These are phyloP conservation scores for Boleophthalmus pectinirostris DNA, from an alignment of 2,113 vertebrate species.

Conservation along the genomic window DNA sequence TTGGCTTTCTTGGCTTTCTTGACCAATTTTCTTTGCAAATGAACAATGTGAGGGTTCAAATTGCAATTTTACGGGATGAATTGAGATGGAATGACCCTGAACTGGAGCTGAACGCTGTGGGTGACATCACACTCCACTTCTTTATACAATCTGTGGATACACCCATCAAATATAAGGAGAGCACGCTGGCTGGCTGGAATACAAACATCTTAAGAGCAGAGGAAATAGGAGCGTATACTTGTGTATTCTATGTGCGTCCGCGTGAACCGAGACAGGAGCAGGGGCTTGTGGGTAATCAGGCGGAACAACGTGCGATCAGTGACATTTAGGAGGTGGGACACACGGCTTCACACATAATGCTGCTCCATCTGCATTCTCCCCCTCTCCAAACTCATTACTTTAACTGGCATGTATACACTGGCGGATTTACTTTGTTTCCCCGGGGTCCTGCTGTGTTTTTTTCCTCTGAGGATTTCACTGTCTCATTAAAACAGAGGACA, in stretches of 20 bases:
- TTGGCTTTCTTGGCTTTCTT: too few species aligned
- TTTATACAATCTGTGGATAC: background rate
- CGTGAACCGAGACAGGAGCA: background rate
- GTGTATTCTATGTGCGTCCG: background rate
- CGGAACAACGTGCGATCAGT: background rate
- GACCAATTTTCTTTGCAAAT: too few species aligned
- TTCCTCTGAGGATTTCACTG: background rate
- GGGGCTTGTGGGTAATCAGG: background rate
- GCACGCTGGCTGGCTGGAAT: background rate
- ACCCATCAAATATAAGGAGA: background rate
- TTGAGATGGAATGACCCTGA: too few species aligned
- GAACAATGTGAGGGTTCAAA: too few species aligned
- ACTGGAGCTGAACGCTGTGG: too few species aligned
- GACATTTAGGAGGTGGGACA: background rate
- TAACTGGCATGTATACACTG: background rate
- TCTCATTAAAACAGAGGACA: background rate
- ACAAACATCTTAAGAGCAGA: background rate
- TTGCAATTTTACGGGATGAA: too few species aligned
- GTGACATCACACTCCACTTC: too few species aligned
- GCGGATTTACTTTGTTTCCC: background rate
- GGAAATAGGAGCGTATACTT: background rate
- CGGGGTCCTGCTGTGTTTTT: background rate
- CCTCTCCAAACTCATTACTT: background rate
- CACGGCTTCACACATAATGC: background rate
- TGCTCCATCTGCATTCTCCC: background rate